Conservation (phyloP, 2,888 invertebrate species). For the Bedellia somnulentella region DNA sequence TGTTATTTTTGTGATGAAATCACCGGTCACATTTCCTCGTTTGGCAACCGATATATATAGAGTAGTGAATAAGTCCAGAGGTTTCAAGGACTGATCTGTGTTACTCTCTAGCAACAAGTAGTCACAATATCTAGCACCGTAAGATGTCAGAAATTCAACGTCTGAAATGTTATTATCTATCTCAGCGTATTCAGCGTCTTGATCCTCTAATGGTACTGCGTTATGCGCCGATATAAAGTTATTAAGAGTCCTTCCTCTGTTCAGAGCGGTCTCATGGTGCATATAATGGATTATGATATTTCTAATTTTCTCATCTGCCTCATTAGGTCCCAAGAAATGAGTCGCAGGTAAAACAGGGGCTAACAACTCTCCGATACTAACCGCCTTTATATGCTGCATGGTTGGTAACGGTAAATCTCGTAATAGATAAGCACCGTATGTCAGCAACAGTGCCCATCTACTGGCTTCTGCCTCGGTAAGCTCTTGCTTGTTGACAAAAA, state of each 20-base stretch:
- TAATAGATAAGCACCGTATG: too few relatives aligned
- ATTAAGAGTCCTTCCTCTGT: not conserved
- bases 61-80: slow-evolving; percentile 1
- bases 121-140: not conserved
- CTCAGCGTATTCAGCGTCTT: not conserved
- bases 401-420: too few relatives aligned
- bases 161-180: not conserved
- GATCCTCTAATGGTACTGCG: not conserved
- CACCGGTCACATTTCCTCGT: slow-evolving; percentile 1
- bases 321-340: too few relatives aligned
- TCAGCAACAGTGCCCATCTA: too few relatives aligned
- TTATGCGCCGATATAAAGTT: not conserved
- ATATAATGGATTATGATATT: too few relatives aligned
- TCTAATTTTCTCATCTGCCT: too few relatives aligned
- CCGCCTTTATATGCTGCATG: too few relatives aligned
- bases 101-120: not conserved
- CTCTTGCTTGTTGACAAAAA: too few relatives aligned
- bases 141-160: not conserved
- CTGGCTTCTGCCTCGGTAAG: too few relatives aligned
- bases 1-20: slow-evolving; percentile 1
- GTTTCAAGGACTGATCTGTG: not conserved
- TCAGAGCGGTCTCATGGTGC: too few relatives aligned
- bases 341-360: too few relatives aligned
- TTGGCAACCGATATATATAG: not conserved
- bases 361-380: too few relatives aligned